phyloP scores from a whole-genome alignment of 2,113 vertebrate species.

The Myanophis thanlyinensis region DNA sequence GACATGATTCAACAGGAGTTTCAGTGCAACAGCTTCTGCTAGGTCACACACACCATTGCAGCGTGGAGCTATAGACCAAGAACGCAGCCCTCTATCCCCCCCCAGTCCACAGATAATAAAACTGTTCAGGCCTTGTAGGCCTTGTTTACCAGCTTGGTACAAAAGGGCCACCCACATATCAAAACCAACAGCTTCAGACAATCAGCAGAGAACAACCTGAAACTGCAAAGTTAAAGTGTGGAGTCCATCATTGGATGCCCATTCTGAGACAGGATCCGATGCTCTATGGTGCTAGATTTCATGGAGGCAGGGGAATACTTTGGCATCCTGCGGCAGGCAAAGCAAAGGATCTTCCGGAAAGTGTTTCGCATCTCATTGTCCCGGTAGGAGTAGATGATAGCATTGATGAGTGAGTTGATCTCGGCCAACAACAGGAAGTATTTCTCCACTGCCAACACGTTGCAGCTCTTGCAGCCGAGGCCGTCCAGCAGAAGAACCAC shows the following conservation, averaged over 20 bases:
- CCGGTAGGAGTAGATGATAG: constrained; percentile 85
- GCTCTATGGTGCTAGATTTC: constrained; percentile 45
- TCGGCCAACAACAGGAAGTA: constrained; percentile 87
- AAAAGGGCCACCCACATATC: neutral
- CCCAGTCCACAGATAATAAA: neutral
- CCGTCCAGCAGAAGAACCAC: constrained; percentile 86
- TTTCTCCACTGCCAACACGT: constrained; percentile 82
- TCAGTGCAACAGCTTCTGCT: neutral
- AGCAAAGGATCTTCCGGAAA: constrained; percentile 85
- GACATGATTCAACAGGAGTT: neutral
- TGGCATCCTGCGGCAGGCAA: constrained; percentile 61
- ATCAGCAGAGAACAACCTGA: neutral
- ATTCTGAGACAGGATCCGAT: constrained; percentile 65
- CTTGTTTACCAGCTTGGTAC: neutral
- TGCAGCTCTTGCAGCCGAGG: constrained; percentile 71
- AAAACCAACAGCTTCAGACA: neutral
- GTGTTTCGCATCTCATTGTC: constrained; percentile 87
- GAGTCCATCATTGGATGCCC: constrained; percentile 64
- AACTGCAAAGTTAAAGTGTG: constrained; percentile 52
- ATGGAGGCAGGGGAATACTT: constrained; percentile 22
- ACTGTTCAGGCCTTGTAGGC: neutral
- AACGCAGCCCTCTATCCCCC: neutral
- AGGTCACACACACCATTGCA: neutral
- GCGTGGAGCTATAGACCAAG: neutral
- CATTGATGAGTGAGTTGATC: constrained; percentile 90